Base-by-base conservation (phyloP, 2,888 invertebrate species). In the Eremobia ochroleuca region DNA sequence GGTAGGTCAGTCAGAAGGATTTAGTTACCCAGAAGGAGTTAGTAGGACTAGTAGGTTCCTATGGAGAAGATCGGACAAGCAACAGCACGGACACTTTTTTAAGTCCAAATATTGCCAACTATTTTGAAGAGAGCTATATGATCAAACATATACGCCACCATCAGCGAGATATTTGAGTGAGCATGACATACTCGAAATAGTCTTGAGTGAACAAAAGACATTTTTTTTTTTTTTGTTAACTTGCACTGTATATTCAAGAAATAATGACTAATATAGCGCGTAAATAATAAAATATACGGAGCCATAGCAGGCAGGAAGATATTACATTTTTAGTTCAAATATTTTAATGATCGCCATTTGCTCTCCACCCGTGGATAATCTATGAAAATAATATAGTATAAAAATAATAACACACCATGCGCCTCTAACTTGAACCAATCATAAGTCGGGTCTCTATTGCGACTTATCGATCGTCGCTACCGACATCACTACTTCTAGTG, bases 381-480 rank as follows among this genome's bases (percentile, higher is more conserved):
- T n/a, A 37, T 37, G n/a, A 25, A 4, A 31, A 4, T 25, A 1
- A 40, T 21, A 65, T 28, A 28, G 5, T 69, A 37, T 28, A 5
- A 11, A 43, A 62, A 55, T 25, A 18, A 18, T 13, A 37, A 18
- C 13, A 52, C 76, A 77, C 71, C 43, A 0, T 18, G 13, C 21
- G 25, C 25, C 5, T 13, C 0, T 77, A 21, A 65, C 65, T 76
- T 81, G 25, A 0, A 34, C 76, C 81, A 81, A 55, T 40, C 70
- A 66, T 82, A 82, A 86, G 77, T 72, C 61, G 70, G 66, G 49
- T 66, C 73, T 67, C 66, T 87, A 80, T 25, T 67, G 72, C 73
- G 69, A 78, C 83, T 85, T 88, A 88, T 88, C 85, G 89, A 88
- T 81, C 72, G 34, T 74, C 77, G 73, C 75, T 83, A 81, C 75